Percentiles rank a stretch among this genome's conserved stretches.
These are phyloP conservation scores for Crocodylus rhombifer DNA, from an alignment of 2,797 vertebrate species.

Conservation along the genomic window DNA sequence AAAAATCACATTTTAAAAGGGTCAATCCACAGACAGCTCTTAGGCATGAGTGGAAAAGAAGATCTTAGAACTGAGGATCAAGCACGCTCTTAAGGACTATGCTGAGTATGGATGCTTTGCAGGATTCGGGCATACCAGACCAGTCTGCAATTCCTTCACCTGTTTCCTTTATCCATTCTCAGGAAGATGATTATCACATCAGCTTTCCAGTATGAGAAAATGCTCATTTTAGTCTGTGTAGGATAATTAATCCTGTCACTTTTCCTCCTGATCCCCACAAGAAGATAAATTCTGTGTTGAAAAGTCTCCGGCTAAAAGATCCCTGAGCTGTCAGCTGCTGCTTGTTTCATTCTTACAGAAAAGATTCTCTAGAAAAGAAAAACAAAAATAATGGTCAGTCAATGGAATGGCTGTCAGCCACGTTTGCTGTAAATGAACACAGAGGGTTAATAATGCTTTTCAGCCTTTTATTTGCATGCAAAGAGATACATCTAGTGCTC, in stretches of 20 bases:
- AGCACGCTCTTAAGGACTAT: neutral
- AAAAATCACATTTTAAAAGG: neutral
- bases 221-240: neutral
- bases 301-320: neutral
- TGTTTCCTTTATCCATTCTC: neutral
- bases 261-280: neutral
- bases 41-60: neutral
- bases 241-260: neutral
- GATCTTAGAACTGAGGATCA: too few species aligned
- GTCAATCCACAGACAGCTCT: neutral
- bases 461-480: fast-evolving
- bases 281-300: neutral
- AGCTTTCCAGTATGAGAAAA: neutral
- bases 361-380: neutral
- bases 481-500: neutral
- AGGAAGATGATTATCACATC: neutral
- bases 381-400: neutral
- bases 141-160: neutral
- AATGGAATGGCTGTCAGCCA: fast-evolving
- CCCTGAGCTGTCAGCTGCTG: neutral
- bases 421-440: neutral
- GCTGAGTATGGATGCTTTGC: neutral
- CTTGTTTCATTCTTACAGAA: neutral
- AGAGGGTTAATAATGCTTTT: neutral
- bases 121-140: neutral